Evolutionary conservation across 2,113 vertebrate species (phyloP), one percentile per base, ranked within the genome.

Genomic region (Colaptes auratus): DNA sequence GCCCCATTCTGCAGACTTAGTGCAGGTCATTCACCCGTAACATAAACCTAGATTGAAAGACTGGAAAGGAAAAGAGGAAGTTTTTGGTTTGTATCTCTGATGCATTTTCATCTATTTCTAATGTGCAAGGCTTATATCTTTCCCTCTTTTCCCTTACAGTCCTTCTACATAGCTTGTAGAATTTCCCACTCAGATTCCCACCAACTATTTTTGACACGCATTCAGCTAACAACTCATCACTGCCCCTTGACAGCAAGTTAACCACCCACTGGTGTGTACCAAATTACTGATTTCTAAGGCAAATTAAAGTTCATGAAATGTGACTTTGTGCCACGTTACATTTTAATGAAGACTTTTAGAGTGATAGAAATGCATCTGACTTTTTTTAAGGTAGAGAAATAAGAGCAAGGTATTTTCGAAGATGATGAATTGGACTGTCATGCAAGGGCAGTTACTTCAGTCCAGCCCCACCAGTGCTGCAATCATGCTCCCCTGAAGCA

Each of bases 391-490:
- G 7, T 72, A 36, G 76, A 55, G n/a, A 77, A 82, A 55, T 21
- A 71, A 21, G 10, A 67, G 35, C 0, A 3, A 61, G 16, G 1
- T 65, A 13, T 69, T 90, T 83, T 86, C 72, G 12, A 73, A 67
- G 61, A 14, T 28, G 79, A 56, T 0, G 12, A 36, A 60, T 61
- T 4, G 2, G 36, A 12, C 59, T 61, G 14, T 52, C 33, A 36
- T 0, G 2, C 36, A 64, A 73, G 33, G 63, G 48, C 89, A 60
- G 16, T 27, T n/a, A 39, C 15, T 42, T 69, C 0, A 0, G 18
- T 67, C 48, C 25, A 18, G 63, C 28, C 31, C 10, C 33, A 27
- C 31, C 25, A 65, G 23, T 2, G 3, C 0, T 2, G 2, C 7
- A 3, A 39, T 36, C 0, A 0, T 67, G 46, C 25, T 82, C 15